phyloP scores from a whole-genome alignment of 2,888 invertebrate genomes.

The Suillia variegata region DNA sequence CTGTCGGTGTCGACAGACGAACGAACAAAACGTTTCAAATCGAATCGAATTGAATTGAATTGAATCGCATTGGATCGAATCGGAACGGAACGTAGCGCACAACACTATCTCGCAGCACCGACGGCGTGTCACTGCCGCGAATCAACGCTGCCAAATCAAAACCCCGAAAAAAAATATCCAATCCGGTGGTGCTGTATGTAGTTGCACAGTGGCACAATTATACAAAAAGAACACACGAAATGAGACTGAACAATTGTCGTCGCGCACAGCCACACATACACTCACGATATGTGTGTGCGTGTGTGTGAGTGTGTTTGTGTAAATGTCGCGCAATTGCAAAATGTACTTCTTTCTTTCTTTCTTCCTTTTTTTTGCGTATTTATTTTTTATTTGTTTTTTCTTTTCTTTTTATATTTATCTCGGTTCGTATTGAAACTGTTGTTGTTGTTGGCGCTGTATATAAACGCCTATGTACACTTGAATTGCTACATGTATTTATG shows the following conservation, averaged over 20 bases:
- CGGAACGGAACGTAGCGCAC: neutral
- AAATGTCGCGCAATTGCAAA: slow-evolving; percentile 28
- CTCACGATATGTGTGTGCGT: too few relatives aligned
- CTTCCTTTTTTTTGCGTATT: neutral
- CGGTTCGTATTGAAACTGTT: neutral
- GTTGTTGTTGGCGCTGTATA: neutral
- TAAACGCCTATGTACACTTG: too few relatives aligned
- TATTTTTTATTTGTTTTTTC: too few relatives aligned
- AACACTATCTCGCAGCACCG: slow-evolving; percentile 48
- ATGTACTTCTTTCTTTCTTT: slow-evolving; percentile 12
- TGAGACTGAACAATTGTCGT: slow-evolving; percentile 12
- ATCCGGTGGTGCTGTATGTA: slow-evolving; percentile 17
- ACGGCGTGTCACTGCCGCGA: slow-evolving; percentile 56
- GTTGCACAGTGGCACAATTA: slow-evolving; percentile 20
- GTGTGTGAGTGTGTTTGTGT: slow-evolving; percentile 13
- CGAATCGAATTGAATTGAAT: neutral
- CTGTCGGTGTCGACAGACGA: too few relatives aligned
- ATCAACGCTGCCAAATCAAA: slow-evolving; percentile 38
- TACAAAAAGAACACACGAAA: slow-evolving; percentile 13
- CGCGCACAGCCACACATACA: too few relatives aligned
- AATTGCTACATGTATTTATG: too few relatives aligned
- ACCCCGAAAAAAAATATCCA: slow-evolving; percentile 42
- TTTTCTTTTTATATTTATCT: neutral
- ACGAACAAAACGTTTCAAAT: too few relatives aligned
- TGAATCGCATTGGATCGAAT: neutral